phyloP scores from a whole-genome alignment of 2,888 invertebrate species.

The Ditula angustiorana region DNA sequence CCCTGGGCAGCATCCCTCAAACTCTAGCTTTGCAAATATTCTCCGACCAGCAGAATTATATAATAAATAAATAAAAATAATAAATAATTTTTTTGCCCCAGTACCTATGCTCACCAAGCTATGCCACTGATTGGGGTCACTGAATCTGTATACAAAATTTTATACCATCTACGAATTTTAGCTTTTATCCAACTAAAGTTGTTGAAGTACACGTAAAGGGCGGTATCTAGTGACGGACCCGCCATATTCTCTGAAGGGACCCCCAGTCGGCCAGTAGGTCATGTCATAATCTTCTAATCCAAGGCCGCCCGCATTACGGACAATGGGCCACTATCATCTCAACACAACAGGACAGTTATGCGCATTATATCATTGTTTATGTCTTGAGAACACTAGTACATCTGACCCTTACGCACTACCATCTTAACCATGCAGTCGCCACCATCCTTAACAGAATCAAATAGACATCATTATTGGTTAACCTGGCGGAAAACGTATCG shows the following conservation, averaged over 20 bases:
- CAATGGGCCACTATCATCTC: neutral
- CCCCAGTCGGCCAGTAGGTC: neutral
- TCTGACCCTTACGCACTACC: constrained; percentile 33
- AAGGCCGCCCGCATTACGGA: neutral
- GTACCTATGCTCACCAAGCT: no score
- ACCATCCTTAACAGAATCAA: neutral
- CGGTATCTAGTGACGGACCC: no score
- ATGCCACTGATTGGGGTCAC: no score
- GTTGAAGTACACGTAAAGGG: no score
- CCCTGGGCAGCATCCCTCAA: no score
- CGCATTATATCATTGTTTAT: constrained; percentile 53
- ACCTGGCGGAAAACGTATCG: neutral
- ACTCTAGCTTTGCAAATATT: no score
- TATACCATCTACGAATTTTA: no score
- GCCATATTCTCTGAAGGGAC: neutral
- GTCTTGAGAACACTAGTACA: constrained; percentile 48
- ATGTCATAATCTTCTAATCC: neutral
- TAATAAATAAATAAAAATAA: no score
- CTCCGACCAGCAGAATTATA: no score
- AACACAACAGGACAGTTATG: constrained; percentile 47
- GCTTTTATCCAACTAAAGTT: no score
- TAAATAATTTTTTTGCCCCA: no score
- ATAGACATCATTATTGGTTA: neutral
- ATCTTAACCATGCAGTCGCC: neutral
- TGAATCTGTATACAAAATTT: no score